Base-by-base conservation (phyloP, 2,113 vertebrate genomes). In the Carollia perspicillata region DNA sequence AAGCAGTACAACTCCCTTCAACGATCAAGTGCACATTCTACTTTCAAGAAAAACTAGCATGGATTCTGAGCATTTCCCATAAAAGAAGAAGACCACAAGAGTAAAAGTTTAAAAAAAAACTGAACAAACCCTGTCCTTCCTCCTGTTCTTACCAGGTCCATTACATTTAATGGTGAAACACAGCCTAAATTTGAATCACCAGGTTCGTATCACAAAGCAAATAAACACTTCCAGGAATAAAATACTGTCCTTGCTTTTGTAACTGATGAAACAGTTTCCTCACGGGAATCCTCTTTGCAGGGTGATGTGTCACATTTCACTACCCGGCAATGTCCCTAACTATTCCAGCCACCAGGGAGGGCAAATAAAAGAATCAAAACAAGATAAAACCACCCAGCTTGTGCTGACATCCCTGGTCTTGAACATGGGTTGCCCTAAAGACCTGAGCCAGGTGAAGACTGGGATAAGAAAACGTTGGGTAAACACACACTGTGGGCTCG, bases 31-130 rank as follows among this genome's bases (percentile, higher is more conserved):
- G 13, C 22, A 83, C 5, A 35, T 94, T 94, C 51, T 81, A 77
- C 87, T 20, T 60, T 92, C 42, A 90, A 90, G 83, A 83, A 79
- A 93, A 96, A 51, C 47, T 77, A 84, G 79, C 40, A 81, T 40
- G 65, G 74, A 74, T 89, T 77, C 74, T 86, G 26, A 89, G 33
- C 47, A 49, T 5, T 37, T 86, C 49, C 5, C 30, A 87, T 14
- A 40, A 69, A 90, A 90, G 72, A 74, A 35, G 49, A 92, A 14
- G 47, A 92, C 3, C 6, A 18, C 10, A 58, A 63, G 51, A 95
- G 17, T 14, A 60, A 68, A 89, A 37, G 72, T 37, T 79, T 49
- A 26, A 63, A 28, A 69, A 90, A 78, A 88, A 63, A 44, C 4
- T 6, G 53, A 80, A 72, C 13, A 71, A 79, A 49, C 14, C n/a